Evolutionary conservation across 2,113 vertebrate species (phyloP).

Genomic region (Perca schrenkii): DNA sequence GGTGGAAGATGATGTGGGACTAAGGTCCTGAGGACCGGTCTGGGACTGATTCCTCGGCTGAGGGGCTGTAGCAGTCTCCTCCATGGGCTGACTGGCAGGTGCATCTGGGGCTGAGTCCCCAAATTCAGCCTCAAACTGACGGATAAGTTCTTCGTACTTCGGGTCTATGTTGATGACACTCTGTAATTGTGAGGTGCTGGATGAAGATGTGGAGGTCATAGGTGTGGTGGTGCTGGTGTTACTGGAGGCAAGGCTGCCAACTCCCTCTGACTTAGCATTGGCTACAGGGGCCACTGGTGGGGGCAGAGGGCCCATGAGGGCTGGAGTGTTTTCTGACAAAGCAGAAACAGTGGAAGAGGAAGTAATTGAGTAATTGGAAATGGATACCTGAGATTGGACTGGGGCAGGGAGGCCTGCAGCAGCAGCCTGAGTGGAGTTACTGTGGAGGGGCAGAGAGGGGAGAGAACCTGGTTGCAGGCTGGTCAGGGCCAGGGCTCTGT

Average conservation of each 20-base stretch:
- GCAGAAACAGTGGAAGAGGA: constrained; percentile 63
- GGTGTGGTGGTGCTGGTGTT: constrained; percentile 75
- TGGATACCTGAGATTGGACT: constrained; percentile 95
- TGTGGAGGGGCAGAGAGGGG: constrained; percentile 64
- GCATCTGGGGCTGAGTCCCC: constrained; percentile 83
- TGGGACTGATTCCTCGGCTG: constrained; percentile 55
- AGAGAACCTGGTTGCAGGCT: constrained; percentile 73
- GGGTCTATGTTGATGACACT: constrained; percentile 88
- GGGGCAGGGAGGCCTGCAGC: constrained; percentile 81
- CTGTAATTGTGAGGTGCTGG: constrained; percentile 66
- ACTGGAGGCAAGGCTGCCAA: constrained; percentile 39
- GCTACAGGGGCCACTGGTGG: constrained; percentile 43
- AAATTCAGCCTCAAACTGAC: constrained; percentile 96
- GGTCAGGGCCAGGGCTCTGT: constrained; percentile 65
- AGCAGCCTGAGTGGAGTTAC: constrained; percentile 83
- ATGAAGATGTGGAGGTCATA: constrained; percentile 73
- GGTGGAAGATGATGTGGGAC: constrained; percentile 53
- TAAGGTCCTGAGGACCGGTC: constrained; percentile 73
- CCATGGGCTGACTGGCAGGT: constrained; percentile 64
- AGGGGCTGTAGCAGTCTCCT: constrained; percentile 50
- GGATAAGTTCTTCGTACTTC: constrained; percentile 95
- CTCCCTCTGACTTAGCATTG: constrained; percentile 63
- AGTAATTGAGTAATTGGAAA: constrained; percentile 74
- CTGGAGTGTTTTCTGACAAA: constrained; percentile 67
- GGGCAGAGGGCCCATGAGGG: constrained; percentile 38